These are phyloP conservation scores for Gisinianus flammeolus DNA, from an alignment of 2,888 invertebrate species.

Conservation along the genomic window DNA sequence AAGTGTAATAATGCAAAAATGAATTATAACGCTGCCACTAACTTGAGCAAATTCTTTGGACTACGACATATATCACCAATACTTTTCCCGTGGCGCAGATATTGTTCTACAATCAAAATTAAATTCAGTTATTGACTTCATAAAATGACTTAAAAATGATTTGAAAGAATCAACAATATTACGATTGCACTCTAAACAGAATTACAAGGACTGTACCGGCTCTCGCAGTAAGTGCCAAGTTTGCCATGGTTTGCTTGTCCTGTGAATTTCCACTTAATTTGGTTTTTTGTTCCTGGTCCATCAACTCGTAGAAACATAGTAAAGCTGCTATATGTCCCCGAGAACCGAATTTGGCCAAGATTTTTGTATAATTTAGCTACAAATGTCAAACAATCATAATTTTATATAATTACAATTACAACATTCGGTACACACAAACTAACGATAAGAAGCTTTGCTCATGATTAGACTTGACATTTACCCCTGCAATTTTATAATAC, in stretches of 20 bases:
- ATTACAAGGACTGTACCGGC: constrained; percentile 51
- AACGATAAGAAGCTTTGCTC: not conserved
- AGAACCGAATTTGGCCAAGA: constrained; percentile 58
- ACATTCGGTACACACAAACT: not conserved
- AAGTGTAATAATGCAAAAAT: not conserved
- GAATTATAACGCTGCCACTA: not conserved
- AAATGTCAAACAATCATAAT: constrained; percentile 1
- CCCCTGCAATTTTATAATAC: constrained; percentile 58
- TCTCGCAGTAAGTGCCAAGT: constrained; percentile 52
- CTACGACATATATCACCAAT: constrained; percentile 45
- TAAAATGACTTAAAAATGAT: not conserved
- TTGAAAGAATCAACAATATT: not conserved
- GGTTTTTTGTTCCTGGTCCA: constrained; percentile 55
- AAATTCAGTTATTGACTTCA: not conserved
- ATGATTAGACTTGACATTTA: constrained; percentile 24
- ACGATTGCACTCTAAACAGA: not conserved
- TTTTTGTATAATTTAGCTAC: constrained; percentile 54
- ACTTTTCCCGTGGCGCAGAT: constrained; percentile 50
- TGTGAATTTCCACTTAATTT: constrained; percentile 51
- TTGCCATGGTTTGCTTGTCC: constrained; percentile 54
- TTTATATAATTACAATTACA: constrained; percentile 13
- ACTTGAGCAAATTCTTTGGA: constrained; percentile 50
- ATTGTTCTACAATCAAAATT: constrained; percentile 48
- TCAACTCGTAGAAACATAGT: constrained; percentile 57
- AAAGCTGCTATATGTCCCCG: constrained; percentile 57